Evolutionary conservation across 2,797 vertebrate species (phyloP).

Genomic region (Poecilia wingei): DNA sequence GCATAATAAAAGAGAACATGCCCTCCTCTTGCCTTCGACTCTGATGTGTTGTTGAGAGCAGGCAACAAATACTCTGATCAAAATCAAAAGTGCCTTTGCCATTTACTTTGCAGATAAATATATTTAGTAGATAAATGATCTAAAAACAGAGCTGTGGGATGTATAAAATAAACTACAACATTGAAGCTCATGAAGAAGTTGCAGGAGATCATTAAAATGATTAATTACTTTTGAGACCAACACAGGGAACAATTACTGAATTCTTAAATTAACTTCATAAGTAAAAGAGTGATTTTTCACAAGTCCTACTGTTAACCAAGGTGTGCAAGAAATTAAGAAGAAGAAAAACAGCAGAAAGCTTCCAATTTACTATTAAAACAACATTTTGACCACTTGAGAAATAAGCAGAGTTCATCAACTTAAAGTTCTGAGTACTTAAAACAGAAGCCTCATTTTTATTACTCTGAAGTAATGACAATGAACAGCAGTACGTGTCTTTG

Average conservation of each 20-base stretch:
- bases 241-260: background rate
- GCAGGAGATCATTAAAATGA: background rate
- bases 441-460: background rate
- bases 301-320: background rate
- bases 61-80: constrained; percentile 25
- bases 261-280: background rate
- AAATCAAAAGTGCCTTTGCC: constrained; percentile 43
- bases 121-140: constrained; percentile 66
- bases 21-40: background rate
- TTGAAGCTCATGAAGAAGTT: background rate
- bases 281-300: background rate
- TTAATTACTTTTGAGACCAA: background rate
- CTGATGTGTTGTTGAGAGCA: constrained; percentile 25
- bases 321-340: background rate
- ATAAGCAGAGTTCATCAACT: background rate
- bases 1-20: constrained; percentile 15
- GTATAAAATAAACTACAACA: background rate
- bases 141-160: background rate
- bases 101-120: constrained; percentile 16
- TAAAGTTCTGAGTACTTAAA: background rate
- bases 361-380: background rate
- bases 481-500: background rate
- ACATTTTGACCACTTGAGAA: background rate
- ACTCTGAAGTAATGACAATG: background rate
- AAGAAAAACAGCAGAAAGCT: background rate